These are phyloP conservation scores for Nipponacmea schrenckii DNA, from an alignment of 2,888 invertebrate genomes.

Conservation along the genomic window DNA sequence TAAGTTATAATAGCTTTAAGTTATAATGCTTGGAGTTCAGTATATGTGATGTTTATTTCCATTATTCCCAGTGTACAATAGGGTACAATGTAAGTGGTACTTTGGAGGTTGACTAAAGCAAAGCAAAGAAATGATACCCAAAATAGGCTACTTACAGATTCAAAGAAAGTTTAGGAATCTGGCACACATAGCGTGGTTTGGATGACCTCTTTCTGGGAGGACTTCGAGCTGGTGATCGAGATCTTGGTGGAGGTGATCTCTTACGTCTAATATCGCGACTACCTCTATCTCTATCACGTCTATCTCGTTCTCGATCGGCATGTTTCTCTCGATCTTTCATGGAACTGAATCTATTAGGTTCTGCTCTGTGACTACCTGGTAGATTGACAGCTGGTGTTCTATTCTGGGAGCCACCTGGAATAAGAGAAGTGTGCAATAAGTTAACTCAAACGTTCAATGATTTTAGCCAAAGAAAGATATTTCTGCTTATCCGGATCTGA, in stretches of 20 bases:
- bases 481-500: too few relatives aligned
- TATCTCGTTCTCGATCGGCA: slow-evolving; percentile 65
- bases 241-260: slow-evolving; percentile 51
- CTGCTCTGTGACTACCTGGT: not conserved
- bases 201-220: slow-evolving; percentile 73
- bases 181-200: slow-evolving; percentile 85
- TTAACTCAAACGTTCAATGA: too few relatives aligned
- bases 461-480: too few relatives aligned
- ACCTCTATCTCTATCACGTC: slow-evolving; percentile 36
- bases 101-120: too few relatives aligned
- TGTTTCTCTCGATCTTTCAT: slow-evolving; percentile 33
- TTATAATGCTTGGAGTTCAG: too few relatives aligned
- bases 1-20: too few relatives aligned
- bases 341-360: slow-evolving; percentile 13
- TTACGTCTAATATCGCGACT: slow-evolving; percentile 34
- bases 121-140: not conserved
- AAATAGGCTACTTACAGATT: slow-evolving; percentile 77
- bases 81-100: too few relatives aligned
- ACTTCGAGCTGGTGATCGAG: slow-evolving; percentile 61
- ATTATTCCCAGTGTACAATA: too few relatives aligned
- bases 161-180: slow-evolving; percentile 87
- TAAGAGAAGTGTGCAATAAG: too few relatives aligned
- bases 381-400: too few relatives aligned
- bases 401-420: too few relatives aligned
- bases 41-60: too few relatives aligned